Evolutionary conservation across 2,888 invertebrate genomes (phyloP), one percentile per base, ranked within the genome.

Genomic region (Noctua janthe): DNA sequence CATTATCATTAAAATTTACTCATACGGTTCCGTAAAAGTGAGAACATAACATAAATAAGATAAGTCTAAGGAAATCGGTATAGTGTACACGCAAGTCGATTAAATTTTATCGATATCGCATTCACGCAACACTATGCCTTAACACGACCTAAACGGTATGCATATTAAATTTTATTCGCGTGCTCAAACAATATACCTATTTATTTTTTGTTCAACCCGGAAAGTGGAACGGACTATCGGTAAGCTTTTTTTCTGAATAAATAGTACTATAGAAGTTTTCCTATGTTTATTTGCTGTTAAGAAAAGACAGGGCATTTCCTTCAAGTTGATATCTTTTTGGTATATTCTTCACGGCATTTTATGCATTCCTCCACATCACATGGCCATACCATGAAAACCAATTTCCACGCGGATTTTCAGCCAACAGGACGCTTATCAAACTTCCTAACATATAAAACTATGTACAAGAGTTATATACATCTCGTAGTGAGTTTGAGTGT

Each of bases 121-220:
- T 80, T 75, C 78, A 79, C 90, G 84, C 93, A 90, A 75, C 91
- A 86, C 89, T 90, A 85, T 74, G 80, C 75, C 86, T 88, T 84
- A 89, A 88, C 86, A 84, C 75, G 71, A 79, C 88, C 87, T 91
- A 91, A 91, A 87, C 91, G 91, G 91, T 90, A 91, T 94, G 92
- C 92, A 94, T 94, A 93, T 92, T 91, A 92, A 92, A 93, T 90
- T 92, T 90, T 92, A 92, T 93, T 93, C 92, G 93, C 93, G 93
- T 92, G 94, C 90, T 92, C 88, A 92, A 93, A 92, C 90, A 89
- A 87, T 92, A 90, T 92, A 92, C 83, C 71, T 93, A 93, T 92
- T 84, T 86, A 83, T 82, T 83, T 87, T 82, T 83, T 91, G 87
- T 88, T 88, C 67, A 81, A 87, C 82, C 86, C 90, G 86, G 87